Evolutionary conservation across 2,888 invertebrate genomes (phyloP), one percentile per base, ranked within the genome.

Genomic region (Aporophyla lueneburgensis): DNA sequence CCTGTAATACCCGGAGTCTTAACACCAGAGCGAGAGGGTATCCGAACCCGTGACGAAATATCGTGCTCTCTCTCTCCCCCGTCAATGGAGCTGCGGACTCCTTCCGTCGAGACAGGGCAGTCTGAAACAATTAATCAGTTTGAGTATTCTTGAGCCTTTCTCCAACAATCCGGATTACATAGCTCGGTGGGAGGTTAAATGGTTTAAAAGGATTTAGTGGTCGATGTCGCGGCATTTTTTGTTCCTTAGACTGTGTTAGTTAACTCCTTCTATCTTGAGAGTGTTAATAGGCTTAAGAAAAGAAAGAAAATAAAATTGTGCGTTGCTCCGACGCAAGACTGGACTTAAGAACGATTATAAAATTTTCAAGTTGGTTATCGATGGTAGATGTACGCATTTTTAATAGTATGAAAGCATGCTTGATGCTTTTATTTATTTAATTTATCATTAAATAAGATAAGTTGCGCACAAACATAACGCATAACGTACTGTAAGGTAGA

Each of bases 21-120:
- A 97, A 92, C 21, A 97, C 97, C 76, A 97, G 92, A 49, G 97
- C 97, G 84, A 97, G 95, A 14, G 97, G 97, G 88, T 97, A 97
- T n/a, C 94, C 91, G 73, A 97, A 92, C 86, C 97, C 95, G 82
- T 93, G 92, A 87, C 92, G 93, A 86, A 95, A 93, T 87, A 95
- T 89, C 5, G 89, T 89, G 71, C 91, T 91, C 21, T 95, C 94
- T 85, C 94, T 93, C n/a, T 97, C 97, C 61, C 94, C 93, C 78
- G 97, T 97, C 66, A 97, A 92, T 21, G 97, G 97, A 2, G 97
- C 97, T 6, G 96, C 97, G 0, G 97, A 97, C 93, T 97, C 97
- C 87, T 97, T 97, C 71, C 97, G 93, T 56, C 95, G 94, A 27
- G 97, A 96, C 75, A 97, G 91, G 69, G 97, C 95, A 86, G 96